Base-by-base conservation (phyloP, 2,888 invertebrate genomes). In the Bombyx huttoni region DNA sequence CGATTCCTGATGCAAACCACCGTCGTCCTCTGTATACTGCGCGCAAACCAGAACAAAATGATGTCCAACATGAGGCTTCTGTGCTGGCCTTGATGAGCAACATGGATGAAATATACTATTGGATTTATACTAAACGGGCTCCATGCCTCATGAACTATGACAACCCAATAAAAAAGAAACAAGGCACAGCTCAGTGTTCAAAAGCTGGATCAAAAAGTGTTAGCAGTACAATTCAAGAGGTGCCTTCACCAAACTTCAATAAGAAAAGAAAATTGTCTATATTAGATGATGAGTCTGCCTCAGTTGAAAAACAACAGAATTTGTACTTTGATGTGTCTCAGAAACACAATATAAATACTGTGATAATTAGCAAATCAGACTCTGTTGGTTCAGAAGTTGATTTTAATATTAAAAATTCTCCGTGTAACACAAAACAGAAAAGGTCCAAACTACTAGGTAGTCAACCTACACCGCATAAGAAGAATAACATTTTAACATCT, bases 51-150 rank as follows among this genome's bases (percentile, higher is more conserved):
- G 40, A 40, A 8, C 40, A 12, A 40, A 24, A 24, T 24, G 24
- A 1, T 24, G 9, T 5, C 40, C 40, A 40, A 8, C 40, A 53
- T 49, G 49, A 49, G 51, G 48, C 46, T n/a, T 56, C 52, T 54
- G 13, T 55, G 48, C 58, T 64, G 78, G 81, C 81, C 81, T 81
- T 82, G 82, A 82, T 84, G 76, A 84, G 61, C 73, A 77, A 73
- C 57, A 86, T 87, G 82, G 87, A 88, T 57, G 88, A 88, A 64
- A 88, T 89, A 68, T 67, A 79, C 1, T 87, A 77, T 59, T 89
- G 89, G 89, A 73, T 89, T 35, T 73, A 75, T 59, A 87, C 89
- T 1, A 82, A 82, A 57, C 70, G 83, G 64, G 83, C 89, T 12
- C 89, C 89, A 0, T 89, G 88, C 71, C 80, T 88, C 46, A 76